A percentile compares a stretch with the other conserved stretches of the same genome.
Conservation (phyloP, 2,888 invertebrate genomes). For the Minunthozetes semirufus region DNA sequence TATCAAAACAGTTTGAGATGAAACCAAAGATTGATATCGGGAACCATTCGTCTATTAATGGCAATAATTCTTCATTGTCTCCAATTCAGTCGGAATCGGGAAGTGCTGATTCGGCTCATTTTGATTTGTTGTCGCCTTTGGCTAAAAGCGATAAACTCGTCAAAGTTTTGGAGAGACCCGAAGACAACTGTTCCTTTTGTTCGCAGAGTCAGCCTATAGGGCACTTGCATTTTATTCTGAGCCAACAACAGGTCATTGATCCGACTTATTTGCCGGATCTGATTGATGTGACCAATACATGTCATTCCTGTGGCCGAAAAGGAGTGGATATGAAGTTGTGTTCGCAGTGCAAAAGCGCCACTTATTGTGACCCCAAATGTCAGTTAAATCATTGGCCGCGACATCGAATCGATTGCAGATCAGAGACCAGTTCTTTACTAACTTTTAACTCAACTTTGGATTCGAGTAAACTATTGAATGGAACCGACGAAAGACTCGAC, state of each 20-base stretch:
- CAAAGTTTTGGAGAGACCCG: neutral
- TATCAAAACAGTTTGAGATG: neutral
- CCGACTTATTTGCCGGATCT: neutral
- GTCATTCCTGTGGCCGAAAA: neutral
- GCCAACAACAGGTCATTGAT: neutral
- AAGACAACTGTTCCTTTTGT: constrained; percentile 1
- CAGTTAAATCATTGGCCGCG: neutral
- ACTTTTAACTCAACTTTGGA: neutral
- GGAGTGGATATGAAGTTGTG: neutral
- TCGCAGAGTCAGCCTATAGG: neutral
- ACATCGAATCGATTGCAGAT: neutral
- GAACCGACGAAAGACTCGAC: neutral
- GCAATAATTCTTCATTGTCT: neutral
- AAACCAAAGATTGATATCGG: neutral
- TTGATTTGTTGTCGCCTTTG: neutral
- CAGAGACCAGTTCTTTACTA: too few relatives aligned
- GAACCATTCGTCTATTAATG: neutral
- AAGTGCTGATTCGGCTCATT: neutral
- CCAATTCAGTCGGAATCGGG: neutral
- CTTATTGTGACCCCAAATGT: constrained; percentile 3
- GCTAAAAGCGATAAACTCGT: neutral
- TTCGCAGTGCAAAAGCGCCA: neutral
- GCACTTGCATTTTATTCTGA: constrained; percentile 25
- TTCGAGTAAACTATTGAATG: neutral
- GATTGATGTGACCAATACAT: neutral